A percentile compares a stretch with the other conserved stretches of the same genome.
Evolutionary conservation across 23 tunicate species (phyloP).

Genomic region (Clavelina lepadiformis): DNA sequence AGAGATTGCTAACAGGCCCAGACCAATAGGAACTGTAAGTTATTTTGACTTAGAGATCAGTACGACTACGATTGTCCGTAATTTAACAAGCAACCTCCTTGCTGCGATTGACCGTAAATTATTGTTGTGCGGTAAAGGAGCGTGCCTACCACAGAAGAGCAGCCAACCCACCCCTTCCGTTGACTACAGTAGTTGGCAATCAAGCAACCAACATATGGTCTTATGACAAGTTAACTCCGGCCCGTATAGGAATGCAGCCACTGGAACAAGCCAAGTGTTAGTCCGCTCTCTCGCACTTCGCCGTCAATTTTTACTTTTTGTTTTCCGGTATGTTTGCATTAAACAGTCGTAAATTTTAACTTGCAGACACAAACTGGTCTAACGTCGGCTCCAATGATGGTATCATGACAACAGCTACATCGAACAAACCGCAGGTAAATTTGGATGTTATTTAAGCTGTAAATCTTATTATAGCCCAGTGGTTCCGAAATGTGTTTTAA

Average conservation of each 20-base stretch:
- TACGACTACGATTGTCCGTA: too few species aligned
- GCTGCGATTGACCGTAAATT: background rate
- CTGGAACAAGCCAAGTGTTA: conserved; percentile 20
- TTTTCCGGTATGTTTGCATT: too few species aligned
- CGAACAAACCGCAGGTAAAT: conserved; percentile 49
- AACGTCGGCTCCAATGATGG: conserved; percentile 24
- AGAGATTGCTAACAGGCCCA: conserved; percentile 34
- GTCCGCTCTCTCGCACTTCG: too few species aligned
- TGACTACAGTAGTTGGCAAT: conserved; percentile 32
- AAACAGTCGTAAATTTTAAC: too few species aligned
- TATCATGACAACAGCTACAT: conserved; percentile 36
- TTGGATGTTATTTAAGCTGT: too few species aligned
- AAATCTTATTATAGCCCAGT: too few species aligned
- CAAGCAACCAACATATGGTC: conserved; percentile 42
- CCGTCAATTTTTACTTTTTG: background rate
- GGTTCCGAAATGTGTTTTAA: too few species aligned
- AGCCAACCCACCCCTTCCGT: conserved; percentile 24
- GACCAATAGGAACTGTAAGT: conserved; percentile 61
- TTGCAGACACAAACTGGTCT: conserved; percentile 48
- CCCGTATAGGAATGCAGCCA: conserved; percentile 29
- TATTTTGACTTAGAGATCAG: too few species aligned
- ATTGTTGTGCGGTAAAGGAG: conserved; percentile 20
- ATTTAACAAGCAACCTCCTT: too few species aligned
- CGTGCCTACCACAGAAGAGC: conserved; percentile 33
- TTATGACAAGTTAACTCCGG: conserved; percentile 34